Conservation (phyloP, 2,113 vertebrate species). For the Colaptes auratus region DNA sequence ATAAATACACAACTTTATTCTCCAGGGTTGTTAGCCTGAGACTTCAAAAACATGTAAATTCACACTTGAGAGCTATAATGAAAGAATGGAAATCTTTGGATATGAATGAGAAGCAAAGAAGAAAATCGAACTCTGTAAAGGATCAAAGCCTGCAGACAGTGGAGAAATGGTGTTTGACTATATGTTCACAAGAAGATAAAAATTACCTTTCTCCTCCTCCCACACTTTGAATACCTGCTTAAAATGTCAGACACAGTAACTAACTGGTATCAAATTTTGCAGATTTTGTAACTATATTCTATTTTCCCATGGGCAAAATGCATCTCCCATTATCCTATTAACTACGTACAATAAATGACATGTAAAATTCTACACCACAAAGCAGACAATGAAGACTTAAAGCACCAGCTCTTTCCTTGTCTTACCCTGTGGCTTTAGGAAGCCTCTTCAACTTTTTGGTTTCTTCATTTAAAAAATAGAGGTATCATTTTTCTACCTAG, state of each 20-base stretch:
- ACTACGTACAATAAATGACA: not conserved
- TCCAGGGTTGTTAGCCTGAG: not conserved
- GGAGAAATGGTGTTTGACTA: not conserved
- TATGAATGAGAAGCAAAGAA: not conserved
- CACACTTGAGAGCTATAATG: not conserved
- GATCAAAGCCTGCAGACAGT: not conserved
- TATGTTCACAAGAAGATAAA: not conserved
- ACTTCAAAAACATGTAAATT: not conserved
- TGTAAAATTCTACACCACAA: not conserved
- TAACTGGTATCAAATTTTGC: not conserved
- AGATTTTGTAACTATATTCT: not conserved
- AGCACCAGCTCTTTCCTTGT: not conserved
- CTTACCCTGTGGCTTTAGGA: not conserved
- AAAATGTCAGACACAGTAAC: not conserved
- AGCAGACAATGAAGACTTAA: not conserved
- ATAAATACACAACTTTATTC: not conserved
- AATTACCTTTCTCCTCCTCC: not conserved
- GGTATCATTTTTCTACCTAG: not conserved
- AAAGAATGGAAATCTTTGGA: not conserved
- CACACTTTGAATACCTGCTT: not conserved
- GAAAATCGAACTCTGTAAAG: not conserved
- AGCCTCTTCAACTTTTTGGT: not conserved
- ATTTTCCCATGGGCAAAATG: not conserved
- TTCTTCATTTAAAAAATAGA: not conserved
- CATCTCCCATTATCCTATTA: not conserved